Conservation (phyloP, 2,797 vertebrate genomes). For the Harpagifer antarcticus region DNA sequence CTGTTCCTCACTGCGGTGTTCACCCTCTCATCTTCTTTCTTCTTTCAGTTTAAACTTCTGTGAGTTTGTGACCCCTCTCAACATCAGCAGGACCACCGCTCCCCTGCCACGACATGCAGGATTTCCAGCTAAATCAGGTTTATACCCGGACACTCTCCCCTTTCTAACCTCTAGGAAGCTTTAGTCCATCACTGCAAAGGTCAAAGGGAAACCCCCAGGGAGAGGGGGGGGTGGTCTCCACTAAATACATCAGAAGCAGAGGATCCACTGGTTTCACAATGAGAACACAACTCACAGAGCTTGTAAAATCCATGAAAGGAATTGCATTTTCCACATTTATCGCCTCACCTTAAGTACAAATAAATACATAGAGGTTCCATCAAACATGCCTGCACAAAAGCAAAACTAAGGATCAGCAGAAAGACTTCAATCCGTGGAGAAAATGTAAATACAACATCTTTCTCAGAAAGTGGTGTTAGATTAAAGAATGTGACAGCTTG, state of each 20-base stretch:
- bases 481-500: slow-evolving; percentile 38
- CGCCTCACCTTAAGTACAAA: not conserved
- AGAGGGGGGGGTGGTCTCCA: not conserved
- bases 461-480: slow-evolving; percentile 41
- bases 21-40: not conserved
- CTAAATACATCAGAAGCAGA: slow-evolving; percentile 3
- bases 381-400: not conserved
- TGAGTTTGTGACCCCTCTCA: slow-evolving; percentile 11
- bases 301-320: not conserved
- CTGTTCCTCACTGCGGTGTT: not conserved
- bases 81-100: slow-evolving; percentile 26
- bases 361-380: not conserved
- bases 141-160: slow-evolving; percentile 4
- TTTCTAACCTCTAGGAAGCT: slow-evolving; percentile 17
- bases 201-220: slow-evolving; percentile 4
- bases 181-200: not conserved
- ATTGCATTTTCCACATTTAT: slow-evolving; percentile 7
- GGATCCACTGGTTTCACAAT: slow-evolving; percentile 14
- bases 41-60: slow-evolving; percentile 5
- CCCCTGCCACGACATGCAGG: slow-evolving; percentile 17
- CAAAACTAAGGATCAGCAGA: slow-evolving; percentile 7
- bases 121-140: slow-evolving; percentile 27
- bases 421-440: slow-evolving; percentile 4
- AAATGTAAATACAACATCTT: slow-evolving; percentile 46
- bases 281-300: not conserved